phyloP scores from a whole-genome alignment of 2,797 vertebrate species.

The Takifugu rubripes region DNA sequence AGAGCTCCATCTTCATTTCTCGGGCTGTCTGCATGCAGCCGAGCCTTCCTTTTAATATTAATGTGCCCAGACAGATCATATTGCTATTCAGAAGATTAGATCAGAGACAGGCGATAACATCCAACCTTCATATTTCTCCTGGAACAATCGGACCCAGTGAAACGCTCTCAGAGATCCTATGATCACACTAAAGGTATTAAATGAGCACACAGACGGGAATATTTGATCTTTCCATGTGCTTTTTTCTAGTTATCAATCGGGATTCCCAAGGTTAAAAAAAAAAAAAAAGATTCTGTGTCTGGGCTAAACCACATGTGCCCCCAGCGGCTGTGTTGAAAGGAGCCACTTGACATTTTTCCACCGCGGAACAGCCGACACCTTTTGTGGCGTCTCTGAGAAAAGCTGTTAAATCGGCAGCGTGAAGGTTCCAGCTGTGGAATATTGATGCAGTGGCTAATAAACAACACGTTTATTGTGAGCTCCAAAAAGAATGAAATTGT shows the following conservation, averaged over 20 bases:
- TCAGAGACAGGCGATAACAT: conserved; percentile 1
- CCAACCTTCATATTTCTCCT: conserved; percentile 3
- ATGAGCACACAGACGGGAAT: conserved; percentile 5
- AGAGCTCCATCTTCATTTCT: conserved; percentile 23
- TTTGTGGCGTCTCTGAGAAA: too few species aligned
- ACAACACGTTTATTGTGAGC: too few species aligned
- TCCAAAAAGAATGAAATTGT: too few species aligned
- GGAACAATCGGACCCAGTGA: conserved; percentile 1
- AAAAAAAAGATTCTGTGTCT: not conserved
- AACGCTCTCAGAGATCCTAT: conserved; percentile 5
- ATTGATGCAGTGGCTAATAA: too few species aligned
- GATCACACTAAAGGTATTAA: conserved; percentile 1
- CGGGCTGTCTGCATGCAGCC: conserved; percentile 21
- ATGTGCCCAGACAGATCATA: conserved; percentile 22
- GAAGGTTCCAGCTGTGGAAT: too few species aligned
- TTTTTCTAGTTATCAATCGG: not conserved
- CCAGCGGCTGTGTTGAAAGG: not conserved
- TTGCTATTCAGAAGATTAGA: conserved; percentile 9
- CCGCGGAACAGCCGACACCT: too few species aligned
- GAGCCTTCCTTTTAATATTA: conserved; percentile 18
- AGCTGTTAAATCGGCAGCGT: too few species aligned
- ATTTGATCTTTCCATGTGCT: conserved; percentile 1
- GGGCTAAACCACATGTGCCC: not conserved
- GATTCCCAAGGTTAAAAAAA: not conserved
- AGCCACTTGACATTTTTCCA: not conserved